Evolutionary conservation across 1,140 invertebrate genomes (phyloP), one percentile per base, ranked within the genome.

Genomic region (Drosophila serrata): DNA sequence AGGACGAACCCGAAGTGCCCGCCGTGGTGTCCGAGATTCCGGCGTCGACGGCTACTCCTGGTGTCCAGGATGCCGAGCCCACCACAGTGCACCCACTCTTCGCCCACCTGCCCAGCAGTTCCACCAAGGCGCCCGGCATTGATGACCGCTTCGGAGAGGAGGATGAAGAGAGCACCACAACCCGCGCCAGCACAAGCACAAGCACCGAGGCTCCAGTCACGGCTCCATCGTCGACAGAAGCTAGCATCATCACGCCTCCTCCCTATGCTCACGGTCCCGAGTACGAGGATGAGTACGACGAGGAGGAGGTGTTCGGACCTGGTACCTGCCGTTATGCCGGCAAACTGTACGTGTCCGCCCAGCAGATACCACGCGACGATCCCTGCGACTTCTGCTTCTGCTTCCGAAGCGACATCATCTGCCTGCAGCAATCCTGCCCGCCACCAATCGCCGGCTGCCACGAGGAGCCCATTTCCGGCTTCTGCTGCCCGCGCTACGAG

Each of bases 381-480:
- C 97, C 98, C 31, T 99, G 98, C 91, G 97, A 98, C 91, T 99
- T 98, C 94, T 99, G 98, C 93, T 99, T 99, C 95, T 99, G 98
- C 94, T 99, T 98, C 94, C 95, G 98, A 93, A 97, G 97, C 91
- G 98, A 98, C 90, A 98, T 99, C 75, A 98, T 99, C 77, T 99
- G 98, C 84, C 93, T 99, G 43, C 97, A 98, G 93, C 98, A 99
- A 92, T 98, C 97, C 85, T 99, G 98, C 93, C 98, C 98, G 55
- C 97, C 97, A 31, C 98, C 98, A 48, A 98, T 98, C 77, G 95
- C 96, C 42, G 96, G 96, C 33, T 99, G 98, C 88, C 96, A 96
- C 90, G 97, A 98, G 92, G 97, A 98, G 93, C 96, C 97, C 7
- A 98, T 99, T 79, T 95, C 95, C 91, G 98, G 98, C 51, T 98